Evolutionary conservation across 2,113 vertebrate genomes (phyloP).

Genomic region (Ammodytes marinus): DNA sequence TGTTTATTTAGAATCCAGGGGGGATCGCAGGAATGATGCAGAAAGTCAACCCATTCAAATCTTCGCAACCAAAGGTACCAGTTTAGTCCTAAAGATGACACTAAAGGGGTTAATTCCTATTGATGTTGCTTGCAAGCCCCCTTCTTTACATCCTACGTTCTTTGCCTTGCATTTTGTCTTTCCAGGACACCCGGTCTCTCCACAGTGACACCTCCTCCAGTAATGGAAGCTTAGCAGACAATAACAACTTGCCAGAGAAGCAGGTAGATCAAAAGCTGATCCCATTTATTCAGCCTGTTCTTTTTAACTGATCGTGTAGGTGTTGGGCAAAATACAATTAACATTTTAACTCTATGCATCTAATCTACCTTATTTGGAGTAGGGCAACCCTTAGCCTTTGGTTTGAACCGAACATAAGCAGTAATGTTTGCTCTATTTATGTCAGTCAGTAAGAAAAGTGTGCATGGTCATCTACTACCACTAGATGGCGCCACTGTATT

Average conservation of each 20-base stretch:
- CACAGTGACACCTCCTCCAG: conserved; percentile 55
- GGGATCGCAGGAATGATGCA: conserved; percentile 67
- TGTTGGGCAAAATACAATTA: neutral
- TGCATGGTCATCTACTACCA: neutral
- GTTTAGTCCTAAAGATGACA: too few relatives aligned
- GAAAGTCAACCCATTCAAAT: conserved; percentile 80
- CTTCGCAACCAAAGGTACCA: conserved; percentile 67
- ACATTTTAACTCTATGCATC: neutral
- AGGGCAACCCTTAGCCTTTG: neutral
- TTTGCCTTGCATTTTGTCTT: neutral
- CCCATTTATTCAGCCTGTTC: neutral
- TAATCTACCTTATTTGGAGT: neutral
- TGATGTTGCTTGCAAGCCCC: neutral
- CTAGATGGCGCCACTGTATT: conserved; percentile 23
- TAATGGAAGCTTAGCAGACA: conserved; percentile 49
- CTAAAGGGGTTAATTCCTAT: neutral
- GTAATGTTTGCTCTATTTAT: neutral
- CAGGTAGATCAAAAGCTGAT: conserved; percentile 41
- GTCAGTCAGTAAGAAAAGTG: too few relatives aligned
- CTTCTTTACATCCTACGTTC: neutral
- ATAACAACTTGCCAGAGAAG: conserved; percentile 47
- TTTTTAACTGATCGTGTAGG: neutral
- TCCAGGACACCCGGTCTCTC: conserved; percentile 32
- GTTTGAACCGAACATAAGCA: too few relatives aligned
- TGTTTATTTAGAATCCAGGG: conserved; percentile 59